Conservation (phyloP, 2,797 vertebrate genomes). For the Clarias platycephalus region DNA sequence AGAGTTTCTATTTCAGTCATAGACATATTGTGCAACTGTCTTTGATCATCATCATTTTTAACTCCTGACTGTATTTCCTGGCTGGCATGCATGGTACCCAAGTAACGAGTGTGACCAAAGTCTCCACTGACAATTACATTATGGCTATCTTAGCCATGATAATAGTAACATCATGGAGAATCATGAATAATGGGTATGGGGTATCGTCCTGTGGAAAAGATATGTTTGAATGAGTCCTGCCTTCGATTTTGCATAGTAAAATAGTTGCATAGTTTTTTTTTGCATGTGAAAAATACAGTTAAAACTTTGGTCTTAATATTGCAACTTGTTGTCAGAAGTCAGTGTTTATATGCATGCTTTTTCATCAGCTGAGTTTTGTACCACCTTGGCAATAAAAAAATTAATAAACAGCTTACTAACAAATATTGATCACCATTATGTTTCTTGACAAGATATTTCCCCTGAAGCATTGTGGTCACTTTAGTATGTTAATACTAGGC, state of each 20-base stretch:
- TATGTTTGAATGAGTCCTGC: not conserved
- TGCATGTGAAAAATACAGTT: not conserved
- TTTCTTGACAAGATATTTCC: not conserved
- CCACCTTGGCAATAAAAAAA: conserved; percentile 12
- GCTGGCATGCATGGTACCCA: not conserved
- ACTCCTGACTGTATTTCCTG: not conserved
- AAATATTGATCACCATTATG: not conserved
- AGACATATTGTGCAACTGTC: not conserved
- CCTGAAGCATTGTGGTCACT: not conserved
- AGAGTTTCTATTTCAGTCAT: not conserved
- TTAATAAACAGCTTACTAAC: conserved; percentile 5
- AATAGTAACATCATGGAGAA: not conserved
- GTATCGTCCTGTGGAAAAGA: not conserved
- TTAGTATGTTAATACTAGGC: not conserved
- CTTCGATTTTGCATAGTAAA: not conserved
- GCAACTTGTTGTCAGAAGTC: not conserved
- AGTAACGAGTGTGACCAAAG: not conserved
- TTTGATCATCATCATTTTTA: not conserved
- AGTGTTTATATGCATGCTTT: not conserved
- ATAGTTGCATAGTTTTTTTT: too few relatives aligned
- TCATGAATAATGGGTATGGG: not conserved
- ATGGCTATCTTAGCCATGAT: not conserved
- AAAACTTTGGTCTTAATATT: not conserved
- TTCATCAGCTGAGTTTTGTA: conserved; percentile 34
- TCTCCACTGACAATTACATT: not conserved